Percentiles rank a stretch among this genome's conserved stretches.
Conservation (phyloP, 2,888 invertebrate species). For the Timema cristinae region DNA sequence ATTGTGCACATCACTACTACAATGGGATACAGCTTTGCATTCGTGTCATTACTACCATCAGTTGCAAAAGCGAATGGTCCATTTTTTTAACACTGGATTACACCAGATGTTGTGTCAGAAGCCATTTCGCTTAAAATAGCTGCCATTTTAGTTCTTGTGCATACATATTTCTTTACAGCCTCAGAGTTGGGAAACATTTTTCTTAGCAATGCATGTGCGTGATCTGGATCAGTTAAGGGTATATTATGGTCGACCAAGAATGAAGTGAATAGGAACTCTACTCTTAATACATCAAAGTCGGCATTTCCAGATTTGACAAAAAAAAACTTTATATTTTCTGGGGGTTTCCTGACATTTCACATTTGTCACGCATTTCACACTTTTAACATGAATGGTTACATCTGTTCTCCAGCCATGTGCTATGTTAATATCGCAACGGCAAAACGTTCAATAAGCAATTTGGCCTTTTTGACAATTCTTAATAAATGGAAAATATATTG, state of each 20-base stretch:
- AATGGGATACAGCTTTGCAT: not conserved
- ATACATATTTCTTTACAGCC: not conserved
- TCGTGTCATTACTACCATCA: not conserved
- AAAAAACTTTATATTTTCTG: not conserved
- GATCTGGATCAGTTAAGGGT: not conserved
- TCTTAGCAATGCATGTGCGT: not conserved
- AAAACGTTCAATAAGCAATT: no score
- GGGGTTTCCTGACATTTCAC: no score
- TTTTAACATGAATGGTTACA: no score
- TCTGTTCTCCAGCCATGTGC: no score
- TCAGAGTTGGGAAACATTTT: constrained; percentile 3
- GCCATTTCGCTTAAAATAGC: constrained; percentile 3
- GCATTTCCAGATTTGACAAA: constrained; percentile 22
- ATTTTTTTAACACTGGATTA: not conserved
- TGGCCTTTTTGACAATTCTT: no score
- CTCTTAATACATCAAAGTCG: not conserved
- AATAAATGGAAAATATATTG: no score
- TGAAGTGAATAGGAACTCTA: not conserved
- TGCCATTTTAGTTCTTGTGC: not conserved
- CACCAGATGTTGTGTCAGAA: not conserved
- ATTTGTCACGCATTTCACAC: no score
- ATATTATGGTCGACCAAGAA: not conserved
- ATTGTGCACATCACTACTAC: no score
- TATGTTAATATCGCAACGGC: no score
- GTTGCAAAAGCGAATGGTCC: not conserved